These are phyloP conservation scores for Torymus tubicola DNA, from an alignment of 2,888 invertebrate species.

Conservation along the genomic window DNA sequence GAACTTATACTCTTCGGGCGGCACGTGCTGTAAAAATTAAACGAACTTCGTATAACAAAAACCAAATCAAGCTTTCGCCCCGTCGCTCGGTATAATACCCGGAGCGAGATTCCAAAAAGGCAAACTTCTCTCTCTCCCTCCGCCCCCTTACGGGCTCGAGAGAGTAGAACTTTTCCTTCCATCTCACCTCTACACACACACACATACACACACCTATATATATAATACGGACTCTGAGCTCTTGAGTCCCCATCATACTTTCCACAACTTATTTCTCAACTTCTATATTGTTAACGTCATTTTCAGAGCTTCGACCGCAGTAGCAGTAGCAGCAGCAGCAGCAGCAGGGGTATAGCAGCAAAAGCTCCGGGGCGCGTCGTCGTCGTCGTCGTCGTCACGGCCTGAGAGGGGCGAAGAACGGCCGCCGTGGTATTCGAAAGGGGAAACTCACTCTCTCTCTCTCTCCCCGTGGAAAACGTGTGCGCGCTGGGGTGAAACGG, in stretches of 20 bases:
- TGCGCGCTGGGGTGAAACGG: conserved; percentile 40
- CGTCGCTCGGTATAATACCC: background rate
- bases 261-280: conserved; percentile 52
- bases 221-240: conserved; percentile 10
- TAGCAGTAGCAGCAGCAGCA: conserved; percentile 8
- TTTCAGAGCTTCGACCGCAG: conserved; percentile 30
- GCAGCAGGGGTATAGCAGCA: background rate
- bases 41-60: background rate
- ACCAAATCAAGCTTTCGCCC: conserved; percentile 2
- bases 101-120: too few relatives aligned
- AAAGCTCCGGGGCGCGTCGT: conserved; percentile 3
- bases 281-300: conserved; percentile 52
- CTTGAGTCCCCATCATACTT: conserved; percentile 35
- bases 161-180: too few relatives aligned
- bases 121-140: too few relatives aligned
- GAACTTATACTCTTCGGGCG: too few relatives aligned
- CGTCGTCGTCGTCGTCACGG: too few relatives aligned
- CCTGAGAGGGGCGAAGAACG: too few relatives aligned
- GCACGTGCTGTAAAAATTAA: background rate
- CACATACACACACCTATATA: too few relatives aligned
- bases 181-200: too few relatives aligned
- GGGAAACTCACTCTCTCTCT: conserved; percentile 37
- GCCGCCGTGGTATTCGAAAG: conserved; percentile 4
- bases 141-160: too few relatives aligned
- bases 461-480: conserved; percentile 26